Base-by-base conservation (phyloP, 1,140 invertebrate genomes). In the Nomia melanderi region DNA sequence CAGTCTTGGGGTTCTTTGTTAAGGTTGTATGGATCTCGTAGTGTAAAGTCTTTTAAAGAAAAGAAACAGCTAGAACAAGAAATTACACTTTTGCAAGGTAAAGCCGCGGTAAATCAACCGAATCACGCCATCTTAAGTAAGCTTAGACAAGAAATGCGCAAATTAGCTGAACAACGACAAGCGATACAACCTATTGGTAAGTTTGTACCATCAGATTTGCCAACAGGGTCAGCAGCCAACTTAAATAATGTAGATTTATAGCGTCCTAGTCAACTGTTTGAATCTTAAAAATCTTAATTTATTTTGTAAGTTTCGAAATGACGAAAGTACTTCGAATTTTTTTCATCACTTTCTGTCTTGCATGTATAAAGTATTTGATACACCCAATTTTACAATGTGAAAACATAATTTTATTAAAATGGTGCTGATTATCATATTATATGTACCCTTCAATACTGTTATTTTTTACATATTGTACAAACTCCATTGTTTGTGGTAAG, bases 61-160 rank as follows among this genome's bases (percentile, higher is more conserved):
- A 98, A 98, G 90, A 99, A 99, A 93, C 94, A 97, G 85, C 96
- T 98, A 85, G 97, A 99, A 89, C 97, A 98, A 91, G 96, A 98
- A 93, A 98, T 99, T 47, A 98, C 97, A 1, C 93, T 97, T 53
- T 92, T 99, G 12, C 97, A 98, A 91, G 97, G 96, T 85, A 97
- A 97, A 90, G 97, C 97, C 5, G 96, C 96, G 4, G 94, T 97
- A 12, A 98, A 98, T 92, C 96, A 96, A 87, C 98, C 98, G 59
- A 99, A 99, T 93, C 96, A 96, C 91, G 97, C 97, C 3, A 98
- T 99, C 88, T 93, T 99, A 23, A 95, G 97, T 72, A 99, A 99
- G 91, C 93, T 99, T 14, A 94, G 96, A 73, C 92, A 95, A 70
- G 98, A 99, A 93, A 98, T 99, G 97, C 88, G 92, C 0, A 98